Base-by-base conservation (phyloP, 2,888 invertebrate genomes). In the Achlya flavicornis region DNA sequence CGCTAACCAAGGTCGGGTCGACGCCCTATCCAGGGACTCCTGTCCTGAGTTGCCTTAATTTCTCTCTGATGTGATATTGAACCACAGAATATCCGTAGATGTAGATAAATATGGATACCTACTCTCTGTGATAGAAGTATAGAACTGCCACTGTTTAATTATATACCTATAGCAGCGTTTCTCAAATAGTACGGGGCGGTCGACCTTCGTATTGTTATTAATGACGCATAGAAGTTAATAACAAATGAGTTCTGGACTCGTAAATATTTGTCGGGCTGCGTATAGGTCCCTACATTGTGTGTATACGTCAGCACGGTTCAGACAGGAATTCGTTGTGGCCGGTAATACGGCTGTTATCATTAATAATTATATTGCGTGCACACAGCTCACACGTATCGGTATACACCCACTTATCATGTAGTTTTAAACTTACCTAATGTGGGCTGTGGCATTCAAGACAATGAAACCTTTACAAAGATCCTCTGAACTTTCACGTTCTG, bases 1-100 rank as follows among this genome's bases (percentile, higher is more conserved):
- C 87, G 86, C 87, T 72, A 76, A 73, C 76, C 87, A 90, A 89
- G 91, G 90, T 75, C 88, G 86, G 86, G 88, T 89, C 89, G 80
- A 81, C 75, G 89, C 72, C 83, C 89, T 66, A 77, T 77, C 84
- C 80, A 77, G 81, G 71, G 77, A 70, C 69, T 78, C 79, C 74
- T 68, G 69, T 65, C 63, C 63, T 61, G 61, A 26, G 7, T 60
- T 41, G 10, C 53, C 10, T 19, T 53, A 16, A 19, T 53, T 53
- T n/a, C 7, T 53, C 53, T 4, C 19, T 53, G 19, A 53, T 2
- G 19, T 19, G 16, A 19, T 8, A 53, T 3, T 10, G 10, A 53
- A 48, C n/a, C 16, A 4, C 12, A 26, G 26, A 26, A 2, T 26
- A 26, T 26, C 26, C 26, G 26, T 26, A 2, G 26, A 26, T 26